phyloP scores from a whole-genome alignment of 2,888 invertebrate genomes.

The Acronicta psi region DNA sequence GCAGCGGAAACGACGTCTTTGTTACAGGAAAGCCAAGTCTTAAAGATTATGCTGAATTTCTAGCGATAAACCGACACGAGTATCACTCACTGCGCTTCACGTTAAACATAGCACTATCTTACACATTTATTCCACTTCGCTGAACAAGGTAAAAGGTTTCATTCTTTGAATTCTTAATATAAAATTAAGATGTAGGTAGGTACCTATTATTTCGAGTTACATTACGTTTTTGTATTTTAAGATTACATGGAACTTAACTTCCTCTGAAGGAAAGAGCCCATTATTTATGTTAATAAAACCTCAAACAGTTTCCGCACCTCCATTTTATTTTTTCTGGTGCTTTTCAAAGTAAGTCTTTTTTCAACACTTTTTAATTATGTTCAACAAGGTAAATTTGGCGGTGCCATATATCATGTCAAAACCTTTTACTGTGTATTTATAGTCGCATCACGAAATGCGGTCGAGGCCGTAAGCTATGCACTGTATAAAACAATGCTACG shows the following conservation, averaged over 20 bases:
- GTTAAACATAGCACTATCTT: conserved; percentile 28
- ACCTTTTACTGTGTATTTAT: conserved; percentile 60
- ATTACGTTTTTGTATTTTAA: conserved; percentile 36
- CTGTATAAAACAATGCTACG: conserved; percentile 61
- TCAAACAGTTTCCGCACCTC: conserved; percentile 10
- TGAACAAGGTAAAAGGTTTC: conserved; percentile 24
- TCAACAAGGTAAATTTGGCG: conserved; percentile 42
- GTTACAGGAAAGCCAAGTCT: conserved; percentile 61
- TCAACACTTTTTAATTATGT: conserved; percentile 46
- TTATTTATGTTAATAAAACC: conserved; percentile 28
- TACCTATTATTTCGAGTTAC: conserved; percentile 12
- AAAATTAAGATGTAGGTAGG: conserved; percentile 22
- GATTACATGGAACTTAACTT: conserved; percentile 33
- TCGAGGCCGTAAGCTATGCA: conserved; percentile 63
- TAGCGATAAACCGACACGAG: conserved; percentile 58
- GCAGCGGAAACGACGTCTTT: conserved; percentile 63
- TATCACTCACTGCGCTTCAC: conserved; percentile 41
- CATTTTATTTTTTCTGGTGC: conserved; percentile 21
- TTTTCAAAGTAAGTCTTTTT: conserved; percentile 27
- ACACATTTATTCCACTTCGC: conserved; percentile 26
- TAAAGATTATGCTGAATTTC: conserved; percentile 66
- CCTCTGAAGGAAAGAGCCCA: conserved; percentile 28
- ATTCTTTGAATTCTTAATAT: conserved; percentile 25
- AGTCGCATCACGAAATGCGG: conserved; percentile 62
- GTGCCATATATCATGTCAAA: conserved; percentile 53